phyloP scores from a whole-genome alignment of 53 echinoderm and acorn worm genomes.

The Glandiceps talaboti region DNA sequence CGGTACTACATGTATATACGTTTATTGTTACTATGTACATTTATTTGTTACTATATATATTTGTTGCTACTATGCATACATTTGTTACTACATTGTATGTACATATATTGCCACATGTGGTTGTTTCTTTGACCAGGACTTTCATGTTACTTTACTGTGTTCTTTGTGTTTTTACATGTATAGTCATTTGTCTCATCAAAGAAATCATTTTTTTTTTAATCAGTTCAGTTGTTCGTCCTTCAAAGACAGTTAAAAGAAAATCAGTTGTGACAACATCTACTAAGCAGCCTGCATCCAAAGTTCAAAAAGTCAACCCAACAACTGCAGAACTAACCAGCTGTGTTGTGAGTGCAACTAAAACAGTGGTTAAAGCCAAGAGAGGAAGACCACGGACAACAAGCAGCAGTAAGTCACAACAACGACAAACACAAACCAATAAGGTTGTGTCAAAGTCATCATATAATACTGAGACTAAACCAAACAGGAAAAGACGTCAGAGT shows the following conservation, averaged over 20 bases:
- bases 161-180: too few relatives aligned
- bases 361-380: not conserved
- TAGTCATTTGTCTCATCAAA: too few relatives aligned
- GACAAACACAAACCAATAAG: not conserved
- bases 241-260: conserved; percentile 21
- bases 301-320: not conserved
- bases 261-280: not conserved
- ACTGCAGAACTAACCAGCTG: not conserved
- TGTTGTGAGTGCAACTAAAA: not conserved
- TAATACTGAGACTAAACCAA: not conserved
- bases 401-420: not conserved
- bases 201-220: too few relatives aligned
- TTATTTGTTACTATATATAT: too few relatives aligned
- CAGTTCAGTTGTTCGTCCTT: conserved; percentile 23
- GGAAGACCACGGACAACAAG: not conserved
- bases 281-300: not conserved
- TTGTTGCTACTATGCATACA: too few relatives aligned
- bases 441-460: not conserved
- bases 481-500: not conserved
- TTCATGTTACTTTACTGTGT: too few relatives aligned
- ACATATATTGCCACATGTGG: too few relatives aligned
- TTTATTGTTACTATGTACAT: too few relatives aligned
- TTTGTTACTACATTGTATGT: too few relatives aligned
- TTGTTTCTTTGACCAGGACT: too few relatives aligned
- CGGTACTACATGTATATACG: too few relatives aligned